Evolutionary conservation across 2,113 vertebrate genomes (phyloP).

Genomic region (rabbit (Oryctolagus cuniculus)): DNA sequence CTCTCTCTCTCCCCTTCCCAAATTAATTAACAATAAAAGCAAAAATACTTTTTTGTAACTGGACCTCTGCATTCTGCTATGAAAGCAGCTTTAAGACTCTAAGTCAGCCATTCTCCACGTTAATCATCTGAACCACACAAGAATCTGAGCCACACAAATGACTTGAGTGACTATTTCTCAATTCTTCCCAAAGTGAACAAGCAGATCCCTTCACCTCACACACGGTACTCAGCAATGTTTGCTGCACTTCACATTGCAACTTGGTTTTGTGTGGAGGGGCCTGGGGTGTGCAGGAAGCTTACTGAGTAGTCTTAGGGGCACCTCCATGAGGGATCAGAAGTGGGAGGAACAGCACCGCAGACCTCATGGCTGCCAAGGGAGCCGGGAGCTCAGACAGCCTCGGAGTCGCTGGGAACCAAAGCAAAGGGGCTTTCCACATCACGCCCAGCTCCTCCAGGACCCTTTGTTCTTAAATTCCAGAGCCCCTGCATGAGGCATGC

Average conservation of each 20-base stretch:
- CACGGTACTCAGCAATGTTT: neutral
- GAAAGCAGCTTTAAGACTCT: slow-evolving; percentile 22
- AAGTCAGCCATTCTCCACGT: neutral
- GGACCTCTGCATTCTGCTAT: neutral
- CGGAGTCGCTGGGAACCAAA: neutral
- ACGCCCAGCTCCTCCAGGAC: neutral
- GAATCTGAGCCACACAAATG: neutral
- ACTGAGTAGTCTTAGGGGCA: neutral
- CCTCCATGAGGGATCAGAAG: neutral
- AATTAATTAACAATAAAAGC: too few species aligned
- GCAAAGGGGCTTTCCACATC: neutral
- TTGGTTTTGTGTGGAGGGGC: neutral
- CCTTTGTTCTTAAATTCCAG: neutral
- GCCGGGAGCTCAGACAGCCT: neutral
- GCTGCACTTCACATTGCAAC: neutral
- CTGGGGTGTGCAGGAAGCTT: neutral
- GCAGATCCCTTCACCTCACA: neutral
- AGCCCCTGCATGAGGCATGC: neutral
- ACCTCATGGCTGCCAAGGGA: neutral
- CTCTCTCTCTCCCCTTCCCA: too few species aligned
- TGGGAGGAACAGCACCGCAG: neutral
- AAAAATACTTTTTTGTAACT: neutral
- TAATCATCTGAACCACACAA: neutral
- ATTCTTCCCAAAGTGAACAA: neutral
- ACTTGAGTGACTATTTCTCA: neutral